Evolutionary conservation across 2,888 invertebrate species (phyloP), one percentile per base, ranked within the genome.

Genomic region (Acrocyrtus sp.): DNA sequence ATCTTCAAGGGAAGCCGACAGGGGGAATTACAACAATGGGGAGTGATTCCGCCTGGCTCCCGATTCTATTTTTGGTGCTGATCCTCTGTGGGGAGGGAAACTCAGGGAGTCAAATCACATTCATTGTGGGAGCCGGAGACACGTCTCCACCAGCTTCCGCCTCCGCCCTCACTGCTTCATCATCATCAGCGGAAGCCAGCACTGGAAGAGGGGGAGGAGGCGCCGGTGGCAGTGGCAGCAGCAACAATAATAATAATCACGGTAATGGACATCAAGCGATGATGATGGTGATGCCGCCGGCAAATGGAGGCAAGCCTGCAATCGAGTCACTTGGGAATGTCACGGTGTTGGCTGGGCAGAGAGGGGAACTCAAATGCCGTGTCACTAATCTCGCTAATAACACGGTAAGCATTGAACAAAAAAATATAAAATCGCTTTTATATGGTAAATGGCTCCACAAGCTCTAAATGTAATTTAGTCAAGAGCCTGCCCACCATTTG

Each of bases 331-430:
- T 73, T 54, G 75, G 77, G 61, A 77, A 77, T 70, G 75, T 81
- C 67, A 81, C 81, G 5, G 79, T 81, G 1, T 69, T 81, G 5
- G 80, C 79, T 21, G 81, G 81, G 22, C 78, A 80, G 68, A 72
- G 79, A 22, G 79, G 81, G 41, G 80, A 81, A 56, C 79, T 81
- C 68, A 78, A 75, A 66, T 81, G 81, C 60, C 74, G 73, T 50
- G 79, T 80, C 54, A 75, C 65, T 47, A 81, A 81, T 72, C 77
- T 80, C 34, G 76, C 70, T 54, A 81, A 81, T 74, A 76, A 81
- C 72, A 79, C 81, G 27, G 80, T 81, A 76, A 81, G 78, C n/a
- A n/a, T n/a, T 54, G 26, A n/a, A 39, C 15, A 39, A 39, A 39
- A 39, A n/a, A n/a, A n/a, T n/a, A n/a, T n/a, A n/a, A n/a, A n/a